Percentiles rank a stretch among this genome's conserved stretches.
Evolutionary conservation across 2,797 vertebrate genomes (phyloP).

Genomic region (Potorous gilbertii): DNA sequence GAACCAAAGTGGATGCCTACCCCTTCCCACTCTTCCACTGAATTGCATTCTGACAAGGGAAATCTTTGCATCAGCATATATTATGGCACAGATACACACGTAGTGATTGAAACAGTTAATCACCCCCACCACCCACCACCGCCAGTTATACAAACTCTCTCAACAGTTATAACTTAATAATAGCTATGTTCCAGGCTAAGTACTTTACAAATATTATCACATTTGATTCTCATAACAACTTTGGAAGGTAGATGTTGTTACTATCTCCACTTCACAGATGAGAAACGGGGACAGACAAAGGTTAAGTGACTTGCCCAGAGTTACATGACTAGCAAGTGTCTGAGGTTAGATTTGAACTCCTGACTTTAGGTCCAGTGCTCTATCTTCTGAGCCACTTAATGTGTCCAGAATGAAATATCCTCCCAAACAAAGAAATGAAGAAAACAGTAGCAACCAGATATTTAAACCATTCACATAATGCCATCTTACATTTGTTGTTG

Average conservation of each 20-base stretch:
- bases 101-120: not conserved
- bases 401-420: not conserved
- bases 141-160: not conserved
- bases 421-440: not conserved
- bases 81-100: not conserved
- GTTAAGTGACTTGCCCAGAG: too few species aligned
- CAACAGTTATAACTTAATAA: not conserved
- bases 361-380: not conserved
- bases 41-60: not conserved
- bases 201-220: not conserved
- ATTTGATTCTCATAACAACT: not conserved
- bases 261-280: not conserved
- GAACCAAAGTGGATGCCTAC: not conserved
- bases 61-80: not conserved
- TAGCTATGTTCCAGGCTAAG: not conserved
- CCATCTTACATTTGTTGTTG: not conserved
- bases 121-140: not conserved
- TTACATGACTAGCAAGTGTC: not conserved
- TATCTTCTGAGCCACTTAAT: not conserved
- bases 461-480: not conserved
- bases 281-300: not conserved
- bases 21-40: not conserved
- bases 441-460: not conserved
- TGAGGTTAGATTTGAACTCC: not conserved
- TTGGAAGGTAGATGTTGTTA: not conserved